Conservation (phyloP, 2,797 vertebrate genomes). For the Dromococcyx pavoninus region DNA sequence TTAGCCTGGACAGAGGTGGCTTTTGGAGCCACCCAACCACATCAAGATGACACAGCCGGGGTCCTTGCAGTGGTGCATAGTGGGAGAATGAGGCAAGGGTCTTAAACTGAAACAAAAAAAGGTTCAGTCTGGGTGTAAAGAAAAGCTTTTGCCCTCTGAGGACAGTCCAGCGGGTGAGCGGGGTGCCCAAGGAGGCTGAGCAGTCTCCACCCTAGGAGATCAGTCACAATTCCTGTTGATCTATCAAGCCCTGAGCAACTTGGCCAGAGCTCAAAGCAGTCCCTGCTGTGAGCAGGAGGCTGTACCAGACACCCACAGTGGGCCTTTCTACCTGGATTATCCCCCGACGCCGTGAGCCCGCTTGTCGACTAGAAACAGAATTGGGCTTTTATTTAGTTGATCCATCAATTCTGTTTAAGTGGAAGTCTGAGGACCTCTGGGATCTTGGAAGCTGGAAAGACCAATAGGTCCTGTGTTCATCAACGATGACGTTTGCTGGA, state of each 20-base stretch:
- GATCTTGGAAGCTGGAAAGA: not conserved
- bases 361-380: not conserved
- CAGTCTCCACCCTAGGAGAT: not conserved
- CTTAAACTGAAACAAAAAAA: not conserved
- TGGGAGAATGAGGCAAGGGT: not conserved
- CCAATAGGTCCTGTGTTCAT: not conserved
- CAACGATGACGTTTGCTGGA: not conserved
- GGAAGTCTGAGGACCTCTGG: not conserved
- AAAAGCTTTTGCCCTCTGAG: not conserved
- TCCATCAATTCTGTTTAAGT: not conserved
- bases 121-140: not conserved
- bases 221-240: not conserved
- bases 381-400: not conserved
- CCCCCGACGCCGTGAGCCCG: not conserved
- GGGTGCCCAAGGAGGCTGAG: not conserved
- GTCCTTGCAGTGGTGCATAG: not conserved
- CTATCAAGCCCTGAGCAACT: not conserved
- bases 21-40: not conserved
- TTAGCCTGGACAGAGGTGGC: not conserved
- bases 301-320: fast-evolving
- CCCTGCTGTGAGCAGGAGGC: not conserved
- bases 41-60: not conserved
- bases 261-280: not conserved
- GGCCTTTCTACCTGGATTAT: not conserved
- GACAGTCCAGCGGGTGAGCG: not conserved